Percentiles rank a stretch among this genome's conserved stretches.
Evolutionary conservation across 1,140 invertebrate species (phyloP).

Genomic region (Cydia pomonella): DNA sequence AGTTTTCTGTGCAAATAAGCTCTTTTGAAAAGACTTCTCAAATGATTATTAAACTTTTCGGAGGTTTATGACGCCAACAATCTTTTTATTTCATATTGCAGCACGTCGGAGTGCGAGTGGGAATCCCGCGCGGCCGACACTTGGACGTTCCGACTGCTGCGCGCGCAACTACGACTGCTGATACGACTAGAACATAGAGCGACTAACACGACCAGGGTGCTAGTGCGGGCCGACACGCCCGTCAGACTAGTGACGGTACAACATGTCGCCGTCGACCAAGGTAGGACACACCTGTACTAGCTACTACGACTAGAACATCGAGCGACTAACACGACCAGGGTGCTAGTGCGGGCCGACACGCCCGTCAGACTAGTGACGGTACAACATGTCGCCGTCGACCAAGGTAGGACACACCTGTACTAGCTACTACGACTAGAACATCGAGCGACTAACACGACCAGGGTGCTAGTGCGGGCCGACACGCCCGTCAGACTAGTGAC

Average conservation of each 20-base stretch:
- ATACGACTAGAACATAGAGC: conserved; percentile 47
- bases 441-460: conserved; percentile 45
- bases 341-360: conserved; percentile 51
- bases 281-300: conserved; percentile 33
- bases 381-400: conserved; percentile 37
- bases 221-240: conserved; percentile 54
- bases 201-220: conserved; percentile 46
- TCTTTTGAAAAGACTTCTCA: too few species aligned
- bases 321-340: conserved; percentile 46
- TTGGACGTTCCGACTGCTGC: conserved; percentile 63
- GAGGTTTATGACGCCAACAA: too few species aligned
- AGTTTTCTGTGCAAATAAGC: too few species aligned
- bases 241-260: conserved; percentile 45
- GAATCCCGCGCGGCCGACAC: conserved; percentile 48
- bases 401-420: conserved; percentile 38
- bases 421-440: conserved; percentile 42
- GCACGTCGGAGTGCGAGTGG: conserved; percentile 58
- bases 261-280: conserved; percentile 36
- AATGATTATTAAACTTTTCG: too few species aligned
- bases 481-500: conserved; percentile 46
- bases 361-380: conserved; percentile 45
- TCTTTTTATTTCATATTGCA: background rate
- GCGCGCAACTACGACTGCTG: conserved; percentile 51
- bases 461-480: conserved; percentile 48
- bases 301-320: conserved; percentile 43